Conservation (phyloP, 2,888 invertebrate genomes). For the Prionchulus punctatus region DNA sequence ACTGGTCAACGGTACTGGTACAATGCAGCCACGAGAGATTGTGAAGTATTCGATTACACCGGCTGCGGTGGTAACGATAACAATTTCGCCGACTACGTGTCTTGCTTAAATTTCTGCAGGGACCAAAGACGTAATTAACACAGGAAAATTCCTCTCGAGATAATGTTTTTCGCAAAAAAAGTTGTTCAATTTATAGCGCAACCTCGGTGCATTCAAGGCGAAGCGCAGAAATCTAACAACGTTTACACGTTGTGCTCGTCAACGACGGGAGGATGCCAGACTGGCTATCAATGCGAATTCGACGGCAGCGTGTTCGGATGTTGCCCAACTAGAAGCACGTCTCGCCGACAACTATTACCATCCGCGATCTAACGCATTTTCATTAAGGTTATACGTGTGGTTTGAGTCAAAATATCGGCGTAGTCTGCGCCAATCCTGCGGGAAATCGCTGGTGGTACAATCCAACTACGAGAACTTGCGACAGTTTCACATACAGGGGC, state of each 20-base stretch:
- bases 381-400: slow-evolving; percentile 26
- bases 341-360: not conserved
- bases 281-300: slow-evolving; percentile 21
- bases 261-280: slow-evolving; percentile 27
- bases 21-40: slow-evolving; percentile 23
- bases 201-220: slow-evolving; percentile 30
- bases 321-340: slow-evolving; percentile 22
- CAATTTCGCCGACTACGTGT: slow-evolving; percentile 16
- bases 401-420: slow-evolving; percentile 25
- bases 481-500: slow-evolving; percentile 26
- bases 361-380: not conserved
- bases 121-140: not conserved
- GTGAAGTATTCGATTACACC: slow-evolving; percentile 28
- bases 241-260: slow-evolving; percentile 18
- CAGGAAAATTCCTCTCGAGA: not conserved
- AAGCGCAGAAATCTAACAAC: slow-evolving; percentile 26
- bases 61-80: slow-evolving; percentile 26
- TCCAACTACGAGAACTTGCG: slow-evolving; percentile 17
- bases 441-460: slow-evolving; percentile 26
- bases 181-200: no score
- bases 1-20: slow-evolving; percentile 28
- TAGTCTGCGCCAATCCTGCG: slow-evolving; percentile 27
- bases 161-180: no score
- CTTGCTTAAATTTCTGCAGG: not conserved
- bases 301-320: slow-evolving; percentile 30